These are phyloP conservation scores for Mesoclemmys tuberculata DNA, from an alignment of 2,113 vertebrate species.

Conservation along the genomic window DNA sequence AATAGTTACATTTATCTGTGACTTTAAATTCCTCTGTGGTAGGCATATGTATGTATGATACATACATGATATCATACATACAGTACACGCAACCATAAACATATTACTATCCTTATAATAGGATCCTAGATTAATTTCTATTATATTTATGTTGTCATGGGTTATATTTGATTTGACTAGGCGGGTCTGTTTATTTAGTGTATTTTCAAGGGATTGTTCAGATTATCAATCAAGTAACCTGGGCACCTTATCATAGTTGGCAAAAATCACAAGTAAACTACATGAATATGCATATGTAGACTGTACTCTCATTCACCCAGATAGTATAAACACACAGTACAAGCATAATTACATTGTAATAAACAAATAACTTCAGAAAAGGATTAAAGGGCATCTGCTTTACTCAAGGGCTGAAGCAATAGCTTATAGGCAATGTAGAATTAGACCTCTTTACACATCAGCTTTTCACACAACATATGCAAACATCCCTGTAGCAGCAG, in stretches of 20 bases:
- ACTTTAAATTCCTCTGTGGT: not conserved
- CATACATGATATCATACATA: no score
- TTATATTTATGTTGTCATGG: not conserved
- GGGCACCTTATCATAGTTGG: not conserved
- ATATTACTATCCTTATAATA: not conserved
- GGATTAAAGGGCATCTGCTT: not conserved
- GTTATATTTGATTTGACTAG: not conserved
- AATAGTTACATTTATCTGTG: not conserved
- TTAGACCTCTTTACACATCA: not conserved
- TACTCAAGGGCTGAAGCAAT: not conserved
- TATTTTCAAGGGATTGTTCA: no score
- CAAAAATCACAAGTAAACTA: not conserved
- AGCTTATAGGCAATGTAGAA: slow-evolving; percentile 25
- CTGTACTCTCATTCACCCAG: not conserved
- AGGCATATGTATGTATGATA: not conserved
- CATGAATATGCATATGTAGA: not conserved
- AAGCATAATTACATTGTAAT: not conserved
- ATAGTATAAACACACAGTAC: not conserved
- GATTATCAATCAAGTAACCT: not conserved
- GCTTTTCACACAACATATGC: slow-evolving; percentile 16
- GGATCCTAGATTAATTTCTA: not conserved
- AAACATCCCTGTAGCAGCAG: slow-evolving; percentile 35
- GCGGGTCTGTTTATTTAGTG: not conserved
- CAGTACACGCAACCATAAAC: not conserved
- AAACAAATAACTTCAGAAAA: not conserved